Percentiles rank a stretch among this genome's conserved stretches.
phyloP scores from a whole-genome alignment of 2,888 invertebrate species.

The Amblyjoppa fuscipennis region DNA sequence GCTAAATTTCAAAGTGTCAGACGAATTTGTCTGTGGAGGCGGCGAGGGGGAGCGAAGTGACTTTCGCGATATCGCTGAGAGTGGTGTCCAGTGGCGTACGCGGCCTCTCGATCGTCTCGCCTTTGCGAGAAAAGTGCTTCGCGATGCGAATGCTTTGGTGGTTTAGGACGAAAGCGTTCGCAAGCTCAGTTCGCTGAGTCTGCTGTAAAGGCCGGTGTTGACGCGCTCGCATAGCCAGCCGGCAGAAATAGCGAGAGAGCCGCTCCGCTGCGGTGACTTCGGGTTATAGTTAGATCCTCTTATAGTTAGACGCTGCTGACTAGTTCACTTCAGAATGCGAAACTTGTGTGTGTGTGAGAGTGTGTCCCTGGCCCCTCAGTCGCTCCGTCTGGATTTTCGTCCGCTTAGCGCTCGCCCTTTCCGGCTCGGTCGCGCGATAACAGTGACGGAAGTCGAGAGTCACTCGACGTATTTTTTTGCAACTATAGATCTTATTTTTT shows the following conservation, averaged over 20 bases:
- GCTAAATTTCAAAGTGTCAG: slow-evolving; percentile 14
- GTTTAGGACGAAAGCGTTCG: slow-evolving; percentile 73
- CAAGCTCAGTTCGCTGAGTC: slow-evolving; percentile 25
- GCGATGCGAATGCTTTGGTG: slow-evolving; percentile 70
- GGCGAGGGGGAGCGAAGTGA: background rate
- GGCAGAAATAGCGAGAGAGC: slow-evolving; percentile 52
- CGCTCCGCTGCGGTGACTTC: slow-evolving; percentile 73
- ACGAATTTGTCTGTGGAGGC: slow-evolving; percentile 17
- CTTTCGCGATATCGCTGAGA: slow-evolving; percentile 24
- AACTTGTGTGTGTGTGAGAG: slow-evolving; percentile 53
- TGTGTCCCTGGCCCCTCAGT: background rate
- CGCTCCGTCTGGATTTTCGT: slow-evolving; percentile 21
- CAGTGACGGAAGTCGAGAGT: background rate
- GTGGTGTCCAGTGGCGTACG: slow-evolving; percentile 36
- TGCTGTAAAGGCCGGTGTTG: slow-evolving; percentile 9
- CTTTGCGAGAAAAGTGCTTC: slow-evolving; percentile 34
- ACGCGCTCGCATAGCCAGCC: slow-evolving; percentile 12
- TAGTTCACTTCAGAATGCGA: slow-evolving; percentile 80
- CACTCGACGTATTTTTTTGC: background rate
- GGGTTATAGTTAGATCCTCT: slow-evolving; percentile 80
- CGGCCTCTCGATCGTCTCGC: background rate
- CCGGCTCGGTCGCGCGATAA: background rate
- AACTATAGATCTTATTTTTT: too few species aligned
- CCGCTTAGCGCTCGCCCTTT: slow-evolving; percentile 54
- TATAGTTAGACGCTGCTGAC: slow-evolving; percentile 82